Evolutionary conservation across 2,888 invertebrate genomes (phyloP).

Genomic region (Eristalis pertinax): DNA sequence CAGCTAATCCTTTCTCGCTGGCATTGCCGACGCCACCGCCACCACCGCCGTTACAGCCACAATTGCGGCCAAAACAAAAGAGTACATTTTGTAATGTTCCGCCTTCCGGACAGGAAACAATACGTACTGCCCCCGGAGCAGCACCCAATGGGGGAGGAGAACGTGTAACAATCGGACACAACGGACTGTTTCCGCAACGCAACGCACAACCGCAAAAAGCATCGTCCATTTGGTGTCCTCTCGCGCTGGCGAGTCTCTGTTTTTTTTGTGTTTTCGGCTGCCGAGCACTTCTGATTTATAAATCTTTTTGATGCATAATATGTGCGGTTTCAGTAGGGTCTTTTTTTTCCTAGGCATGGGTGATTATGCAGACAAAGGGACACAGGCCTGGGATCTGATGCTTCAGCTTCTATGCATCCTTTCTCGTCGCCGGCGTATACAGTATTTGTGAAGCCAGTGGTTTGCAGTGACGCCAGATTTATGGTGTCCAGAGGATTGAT

Average conservation of each 20-base stretch:
- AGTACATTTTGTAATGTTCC: conserved; percentile 63
- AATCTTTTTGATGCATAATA: conserved; percentile 31
- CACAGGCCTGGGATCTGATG: conserved; percentile 6
- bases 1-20: conserved; percentile 50
- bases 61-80: conserved; percentile 41
- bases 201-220: not conserved
- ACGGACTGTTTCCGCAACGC: conserved; percentile 31
- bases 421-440: not conserved
- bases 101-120: conserved; percentile 38
- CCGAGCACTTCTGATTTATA: conserved; percentile 50
- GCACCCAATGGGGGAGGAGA: conserved; percentile 19
- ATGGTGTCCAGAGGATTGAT: conserved; percentile 2
- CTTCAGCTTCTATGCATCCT: not conserved
- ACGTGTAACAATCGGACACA: conserved; percentile 24
- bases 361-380: conserved; percentile 17
- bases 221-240: not conserved
- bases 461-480: not conserved
- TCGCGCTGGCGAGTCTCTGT: not conserved
- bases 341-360: conserved; percentile 10
- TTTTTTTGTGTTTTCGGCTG: not conserved
- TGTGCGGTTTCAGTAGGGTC: conserved; percentile 26
- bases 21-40: not conserved
- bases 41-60: not conserved
- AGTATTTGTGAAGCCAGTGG: not conserved
- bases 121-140: conserved; percentile 14